Conservation (phyloP, 2,113 vertebrate species). For the Phrynosoma blainvillii region DNA sequence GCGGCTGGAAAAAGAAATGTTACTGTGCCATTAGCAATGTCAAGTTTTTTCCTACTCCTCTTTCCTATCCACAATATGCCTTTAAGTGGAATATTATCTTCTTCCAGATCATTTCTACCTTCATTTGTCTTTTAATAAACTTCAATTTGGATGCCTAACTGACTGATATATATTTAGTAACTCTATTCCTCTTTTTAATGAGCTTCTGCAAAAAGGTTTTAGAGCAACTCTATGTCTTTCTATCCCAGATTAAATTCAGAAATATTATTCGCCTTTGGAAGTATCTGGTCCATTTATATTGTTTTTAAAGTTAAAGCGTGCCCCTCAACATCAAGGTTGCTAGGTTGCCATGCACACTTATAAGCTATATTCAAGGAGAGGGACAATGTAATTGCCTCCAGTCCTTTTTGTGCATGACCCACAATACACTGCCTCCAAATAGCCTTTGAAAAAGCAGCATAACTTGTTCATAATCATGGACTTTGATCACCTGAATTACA, state of each 20-base stretch:
- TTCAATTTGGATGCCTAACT: background rate
- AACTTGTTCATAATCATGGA: background rate
- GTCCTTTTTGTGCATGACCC: background rate
- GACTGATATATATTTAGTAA: background rate
- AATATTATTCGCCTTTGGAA: background rate
- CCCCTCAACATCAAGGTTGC: background rate
- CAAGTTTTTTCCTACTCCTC: background rate
- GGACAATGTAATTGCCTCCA: background rate
- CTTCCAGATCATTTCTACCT: background rate
- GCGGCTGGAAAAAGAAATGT: background rate
- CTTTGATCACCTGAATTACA: background rate
- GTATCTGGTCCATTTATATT: background rate
- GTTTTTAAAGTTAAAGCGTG: background rate
- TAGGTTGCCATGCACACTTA: background rate
- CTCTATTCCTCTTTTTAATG: background rate
- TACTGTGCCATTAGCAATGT: background rate
- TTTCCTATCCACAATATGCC: background rate
- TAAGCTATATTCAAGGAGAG: background rate
- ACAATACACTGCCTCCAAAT: background rate
- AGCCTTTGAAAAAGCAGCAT: constrained; percentile 1
- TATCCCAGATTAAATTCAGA: background rate
- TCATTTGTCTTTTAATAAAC: background rate
- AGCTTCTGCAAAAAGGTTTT: background rate
- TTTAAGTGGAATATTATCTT: background rate
- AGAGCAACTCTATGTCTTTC: background rate